Percentiles rank a stretch among this genome's conserved stretches.
These are phyloP conservation scores for Apis laboriosa DNA, from an alignment of 1,140 invertebrate genomes.

Conservation along the genomic window DNA sequence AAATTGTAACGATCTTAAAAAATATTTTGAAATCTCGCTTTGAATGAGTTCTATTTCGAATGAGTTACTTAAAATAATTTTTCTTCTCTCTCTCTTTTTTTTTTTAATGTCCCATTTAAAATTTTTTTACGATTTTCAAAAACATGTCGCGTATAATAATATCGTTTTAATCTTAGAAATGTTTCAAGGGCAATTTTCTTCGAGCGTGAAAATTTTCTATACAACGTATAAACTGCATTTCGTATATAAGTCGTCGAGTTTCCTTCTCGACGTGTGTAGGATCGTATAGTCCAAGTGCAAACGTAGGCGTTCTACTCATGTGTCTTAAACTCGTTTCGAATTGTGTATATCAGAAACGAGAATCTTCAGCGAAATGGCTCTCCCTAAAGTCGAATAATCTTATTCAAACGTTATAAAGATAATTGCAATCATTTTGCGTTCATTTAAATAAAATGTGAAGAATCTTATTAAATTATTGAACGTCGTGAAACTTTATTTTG, in stretches of 20 bases:
- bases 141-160: too few relatives aligned
- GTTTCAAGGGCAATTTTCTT: neutral
- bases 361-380: constrained; percentile 11
- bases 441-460: neutral
- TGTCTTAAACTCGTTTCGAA: constrained; percentile 24
- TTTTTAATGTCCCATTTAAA: neutral
- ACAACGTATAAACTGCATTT: neutral
- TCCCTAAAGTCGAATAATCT: neutral
- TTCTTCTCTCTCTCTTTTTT: neutral
- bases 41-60: too few relatives aligned
- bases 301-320: constrained; percentile 22
- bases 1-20: too few relatives aligned
- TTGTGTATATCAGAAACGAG: constrained; percentile 11
- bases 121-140: too few relatives aligned
- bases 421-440: neutral
- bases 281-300: constrained; percentile 8
- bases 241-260: neutral
- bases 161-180: too few relatives aligned
- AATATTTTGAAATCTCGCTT: too few relatives aligned
- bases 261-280: constrained; percentile 1
- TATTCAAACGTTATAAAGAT: constrained; percentile 2
- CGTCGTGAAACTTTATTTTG: too few relatives aligned
- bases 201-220: neutral
- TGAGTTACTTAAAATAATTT: neutral
- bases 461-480: neutral